Conservation (phyloP, 2,888 invertebrate species). For the Octodonta nipae region DNA sequence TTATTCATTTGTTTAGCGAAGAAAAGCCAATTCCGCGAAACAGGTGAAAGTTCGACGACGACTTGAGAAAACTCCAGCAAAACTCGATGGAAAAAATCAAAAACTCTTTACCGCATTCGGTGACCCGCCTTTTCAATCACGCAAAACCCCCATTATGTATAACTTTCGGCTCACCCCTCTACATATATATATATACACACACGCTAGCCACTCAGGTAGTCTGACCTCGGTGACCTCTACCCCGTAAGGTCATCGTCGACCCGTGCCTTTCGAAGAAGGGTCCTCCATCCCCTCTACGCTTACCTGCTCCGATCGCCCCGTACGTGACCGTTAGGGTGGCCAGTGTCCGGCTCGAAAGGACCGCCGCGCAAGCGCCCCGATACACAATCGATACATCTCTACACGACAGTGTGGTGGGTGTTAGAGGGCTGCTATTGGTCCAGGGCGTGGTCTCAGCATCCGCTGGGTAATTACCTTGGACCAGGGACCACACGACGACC, state of each 20-base stretch:
- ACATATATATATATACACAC: no score
- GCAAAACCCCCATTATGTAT: no score
- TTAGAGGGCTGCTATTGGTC: conserved; percentile 30
- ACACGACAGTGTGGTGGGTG: conserved; percentile 22
- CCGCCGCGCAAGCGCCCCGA: conserved; percentile 18
- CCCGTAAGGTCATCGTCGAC: conserved; percentile 2
- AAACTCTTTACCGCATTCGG: no score
- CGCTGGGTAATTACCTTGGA: conserved; percentile 39
- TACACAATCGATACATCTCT: conserved; percentile 23
- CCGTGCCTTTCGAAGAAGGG: conserved; percentile 8
- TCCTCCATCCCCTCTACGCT: conserved; percentile 6
- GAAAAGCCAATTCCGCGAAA: no score
- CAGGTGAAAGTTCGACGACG: no score
- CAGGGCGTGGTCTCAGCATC: conserved; percentile 34
- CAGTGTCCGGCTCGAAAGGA: conserved; percentile 31
- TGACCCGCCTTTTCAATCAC: no score
- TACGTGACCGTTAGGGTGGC: conserved; percentile 28
- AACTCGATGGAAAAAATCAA: no score
- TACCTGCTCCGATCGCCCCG: conserved; percentile 33
- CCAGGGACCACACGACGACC: conserved; percentile 30
- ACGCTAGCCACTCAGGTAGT: conserved; percentile 3
- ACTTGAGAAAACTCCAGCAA: no score
- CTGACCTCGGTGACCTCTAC: conserved; percentile 2
- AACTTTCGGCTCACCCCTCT: no score
- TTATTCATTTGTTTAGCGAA: no score